Conservation (phyloP, 2,113 vertebrate species). For the Megalops atlanticus region DNA sequence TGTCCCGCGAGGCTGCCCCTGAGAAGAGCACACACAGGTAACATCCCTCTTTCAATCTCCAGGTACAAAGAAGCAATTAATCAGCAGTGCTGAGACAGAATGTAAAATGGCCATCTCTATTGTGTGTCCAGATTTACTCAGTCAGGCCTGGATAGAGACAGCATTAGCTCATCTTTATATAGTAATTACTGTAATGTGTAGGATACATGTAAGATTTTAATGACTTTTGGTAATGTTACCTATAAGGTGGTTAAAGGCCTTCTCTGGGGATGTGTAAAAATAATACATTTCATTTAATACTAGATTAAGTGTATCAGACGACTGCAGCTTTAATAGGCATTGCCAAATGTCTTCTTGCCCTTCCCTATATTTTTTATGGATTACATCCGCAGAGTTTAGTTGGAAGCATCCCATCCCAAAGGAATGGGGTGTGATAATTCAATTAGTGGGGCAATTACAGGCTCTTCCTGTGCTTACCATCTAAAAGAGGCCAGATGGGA, state of each 20-base stretch:
- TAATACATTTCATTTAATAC: constrained; percentile 67
- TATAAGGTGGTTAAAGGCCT: constrained; percentile 57
- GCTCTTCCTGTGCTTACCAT: constrained; percentile 54
- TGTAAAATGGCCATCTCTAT: constrained; percentile 61
- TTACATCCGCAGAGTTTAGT: constrained; percentile 60
- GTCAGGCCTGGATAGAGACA: constrained; percentile 56
- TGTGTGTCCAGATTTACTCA: constrained; percentile 63
- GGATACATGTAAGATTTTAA: constrained; percentile 69
- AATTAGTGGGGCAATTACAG: constrained; percentile 63
- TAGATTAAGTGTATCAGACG: constrained; percentile 67
- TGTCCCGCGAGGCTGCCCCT: constrained; percentile 56
- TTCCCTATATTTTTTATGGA: constrained; percentile 57
- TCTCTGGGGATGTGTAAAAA: constrained; percentile 58
- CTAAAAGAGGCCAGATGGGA: constrained; percentile 41
- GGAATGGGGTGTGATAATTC: constrained; percentile 62
- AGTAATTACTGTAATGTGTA: constrained; percentile 78
- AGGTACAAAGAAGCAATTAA: constrained; percentile 82
- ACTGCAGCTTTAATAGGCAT: constrained; percentile 63
- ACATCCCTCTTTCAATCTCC: constrained; percentile 69
- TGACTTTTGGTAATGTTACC: constrained; percentile 59
- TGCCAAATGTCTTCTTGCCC: constrained; percentile 56
- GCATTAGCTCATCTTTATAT: constrained; percentile 67
- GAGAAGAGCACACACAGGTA: constrained; percentile 66
- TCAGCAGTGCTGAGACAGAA: constrained; percentile 60
- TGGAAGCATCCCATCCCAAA: constrained; percentile 49